Evolutionary conservation across 2,888 invertebrate genomes (phyloP), one percentile per base, ranked within the genome.

Genomic region (Teinopalpus imperialis): DNA sequence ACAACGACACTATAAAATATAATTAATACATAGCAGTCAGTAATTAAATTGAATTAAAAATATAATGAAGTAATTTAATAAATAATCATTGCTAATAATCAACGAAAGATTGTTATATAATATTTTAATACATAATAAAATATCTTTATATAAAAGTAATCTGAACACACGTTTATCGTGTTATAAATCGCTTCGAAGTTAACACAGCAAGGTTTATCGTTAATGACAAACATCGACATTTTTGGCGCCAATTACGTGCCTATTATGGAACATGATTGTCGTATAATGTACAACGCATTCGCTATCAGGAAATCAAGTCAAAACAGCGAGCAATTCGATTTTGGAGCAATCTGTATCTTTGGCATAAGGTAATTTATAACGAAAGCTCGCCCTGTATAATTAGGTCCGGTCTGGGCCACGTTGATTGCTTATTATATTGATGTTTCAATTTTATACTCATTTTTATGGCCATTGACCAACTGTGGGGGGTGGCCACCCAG

Each of bases 401-500:
- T 87, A 87, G 78, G 76, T 63, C 70, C 68, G 74, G 69, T 63
- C 73, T 65, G 63, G 61, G 62, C 69, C 66, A 65, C 72, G 80
- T 77, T 88, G 87, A 87, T 88, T 88, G 86, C 87, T 86, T 88
- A 88, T 88, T 87, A 87, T 88, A 87, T 88, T 88, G 88, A 88
- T 88, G 88, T 87, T 87, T 88, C 87, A 88, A 88, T 88, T 88
- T 88, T 88, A 87, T 86, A 85, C 81, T 78, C 85, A 88, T 88
- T 88, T 87, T 88, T 88, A 88, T 87, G 88, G 87, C 81, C 89
- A 89, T 88, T 81, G 88, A 72, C 87, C 89, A 87, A 81, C 86
- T 74, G 79, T 89, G 86, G 88, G 90, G 89, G 90, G 90, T 90
- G 90, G 79, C 88, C 89, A 88, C 88, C 88, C 89, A 86, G 70